Evolutionary conservation across 2,797 vertebrate species (phyloP).

Genomic region (Hipposideros larvatus): DNA sequence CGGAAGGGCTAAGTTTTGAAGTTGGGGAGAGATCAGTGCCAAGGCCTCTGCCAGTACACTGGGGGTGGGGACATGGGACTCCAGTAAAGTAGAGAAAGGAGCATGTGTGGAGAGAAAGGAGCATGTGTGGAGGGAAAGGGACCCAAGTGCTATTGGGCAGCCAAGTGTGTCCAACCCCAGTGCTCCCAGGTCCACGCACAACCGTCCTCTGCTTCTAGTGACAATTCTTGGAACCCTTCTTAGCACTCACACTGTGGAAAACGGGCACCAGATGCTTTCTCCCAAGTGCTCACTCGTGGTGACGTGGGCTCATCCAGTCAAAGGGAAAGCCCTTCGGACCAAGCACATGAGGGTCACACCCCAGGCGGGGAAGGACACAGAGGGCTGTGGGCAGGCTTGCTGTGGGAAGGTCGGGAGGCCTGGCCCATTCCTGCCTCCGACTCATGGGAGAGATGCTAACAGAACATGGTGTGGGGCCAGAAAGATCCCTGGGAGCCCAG

Average conservation of each 20-base stretch:
- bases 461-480: not conserved
- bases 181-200: not conserved
- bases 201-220: not conserved
- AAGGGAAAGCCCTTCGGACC: not conserved
- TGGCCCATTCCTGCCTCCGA: not conserved
- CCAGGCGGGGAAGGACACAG: accelerated
- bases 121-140: not conserved
- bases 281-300: not conserved
- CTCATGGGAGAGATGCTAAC: not conserved
- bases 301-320: not conserved
- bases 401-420: not conserved
- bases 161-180: not conserved
- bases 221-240: not conserved
- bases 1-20: not conserved
- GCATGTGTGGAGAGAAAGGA: not conserved
- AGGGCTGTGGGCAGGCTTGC: not conserved
- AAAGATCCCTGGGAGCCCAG: not conserved
- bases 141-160: not conserved
- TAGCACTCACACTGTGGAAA: not conserved
- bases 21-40: not conserved
- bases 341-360: not conserved
- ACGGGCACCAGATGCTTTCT: not conserved
- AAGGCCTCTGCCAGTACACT: not conserved
- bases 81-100: not conserved
- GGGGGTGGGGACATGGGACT: not conserved